Evolutionary conservation across 2,888 invertebrate genomes (phyloP), one percentile per base, ranked within the genome.

Genomic region (Phyllotreta cruciferae): DNA sequence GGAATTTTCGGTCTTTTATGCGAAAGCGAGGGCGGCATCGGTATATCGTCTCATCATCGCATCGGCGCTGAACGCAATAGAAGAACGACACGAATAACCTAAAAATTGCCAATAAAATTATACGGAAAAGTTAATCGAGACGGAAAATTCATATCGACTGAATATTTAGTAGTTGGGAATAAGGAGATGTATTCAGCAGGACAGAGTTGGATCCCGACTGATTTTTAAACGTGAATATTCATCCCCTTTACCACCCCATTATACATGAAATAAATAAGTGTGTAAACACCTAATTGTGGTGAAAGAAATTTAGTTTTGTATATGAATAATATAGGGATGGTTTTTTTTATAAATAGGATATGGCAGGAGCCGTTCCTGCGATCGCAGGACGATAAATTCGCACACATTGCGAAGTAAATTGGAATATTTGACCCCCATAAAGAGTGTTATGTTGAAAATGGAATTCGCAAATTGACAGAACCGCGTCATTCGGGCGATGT

Each of bases 351-450:
- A 4, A 24, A 24, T 24, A 24, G 24, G 24, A 3, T 34, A 52
- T 36, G 34, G 37, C 52, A 10, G 7, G 9, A 52, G 37, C 52
- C 52, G 52, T 52, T n/a, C 52, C 52, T 52, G 52, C 13, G 38
- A 52, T n/a, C 9, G 10, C 34, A 49, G 36, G 35, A 49, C 79
- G 73, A 80, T 79, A 80, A 79, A 80, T 79, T 78, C 77, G 69
- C 74, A 67, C 72, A 69, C 70, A 73, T 72, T 52, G 73, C 75
- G 73, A 74, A 73, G 78, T 77, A 79, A 79, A 80, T 80, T 80
- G 80, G 79, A 80, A 80, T 80, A 80, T 80, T 79, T 80, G 80
- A 80, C 80, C 79, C 76, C 78, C 78, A 79, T 80, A 80, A 80
- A 78, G 77, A 77, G 65, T 77, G 75, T 78, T 75, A 78, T 77